Evolutionary conservation across 2,888 invertebrate species (phyloP).

Genomic region (Xylophagus ater): DNA sequence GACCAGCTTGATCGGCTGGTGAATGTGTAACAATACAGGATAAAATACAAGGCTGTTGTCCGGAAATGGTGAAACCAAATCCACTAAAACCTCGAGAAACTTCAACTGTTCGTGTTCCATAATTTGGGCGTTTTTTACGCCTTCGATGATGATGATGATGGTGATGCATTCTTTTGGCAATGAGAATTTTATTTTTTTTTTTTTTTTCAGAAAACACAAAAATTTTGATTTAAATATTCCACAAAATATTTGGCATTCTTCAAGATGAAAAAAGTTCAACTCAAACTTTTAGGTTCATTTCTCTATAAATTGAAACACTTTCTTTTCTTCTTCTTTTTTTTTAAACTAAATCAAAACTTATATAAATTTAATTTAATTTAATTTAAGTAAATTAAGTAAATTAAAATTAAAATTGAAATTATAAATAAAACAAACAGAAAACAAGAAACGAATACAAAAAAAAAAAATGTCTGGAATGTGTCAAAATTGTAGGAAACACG

Average conservation of each 20-base stretch:
- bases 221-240: no score
- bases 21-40: constrained; percentile 85
- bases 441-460: constrained; percentile 9
- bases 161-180: no score
- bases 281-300: no score
- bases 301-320: no score
- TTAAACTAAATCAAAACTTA: no score
- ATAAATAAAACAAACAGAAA: no score
- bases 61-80: constrained; percentile 96
- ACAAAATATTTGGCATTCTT: no score
- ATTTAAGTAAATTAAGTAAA: neutral
- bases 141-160: constrained; percentile 39
- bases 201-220: no score
- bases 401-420: neutral
- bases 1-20: constrained; percentile 81
- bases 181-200: no score
- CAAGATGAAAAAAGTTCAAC: no score
- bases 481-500: constrained; percentile 12
- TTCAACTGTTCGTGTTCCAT: constrained; percentile 54
- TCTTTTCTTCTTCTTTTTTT: no score
- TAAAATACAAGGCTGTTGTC: constrained; percentile 89
- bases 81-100: constrained; percentile 78
- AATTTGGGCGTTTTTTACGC: constrained; percentile 52
- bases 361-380: neutral
- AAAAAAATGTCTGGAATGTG: constrained; percentile 13